phyloP scores from a whole-genome alignment of 2,888 invertebrate species.

The Microctonus aethiopoides region DNA sequence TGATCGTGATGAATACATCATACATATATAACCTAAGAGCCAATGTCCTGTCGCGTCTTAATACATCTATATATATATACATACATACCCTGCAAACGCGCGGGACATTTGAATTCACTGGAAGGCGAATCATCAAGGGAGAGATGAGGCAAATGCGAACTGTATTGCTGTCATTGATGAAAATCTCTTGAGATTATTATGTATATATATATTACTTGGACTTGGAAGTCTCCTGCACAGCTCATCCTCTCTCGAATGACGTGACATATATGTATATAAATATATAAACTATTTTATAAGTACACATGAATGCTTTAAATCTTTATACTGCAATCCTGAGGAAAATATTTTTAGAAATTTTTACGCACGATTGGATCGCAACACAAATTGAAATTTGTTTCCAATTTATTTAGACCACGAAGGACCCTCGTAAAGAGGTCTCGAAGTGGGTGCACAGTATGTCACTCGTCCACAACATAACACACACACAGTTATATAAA shows the following conservation, averaged over 20 bases:
- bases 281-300: too few relatives aligned
- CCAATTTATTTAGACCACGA: slow-evolving; percentile 58
- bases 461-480: slow-evolving; percentile 16
- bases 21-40: too few relatives aligned
- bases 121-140: slow-evolving; percentile 35
- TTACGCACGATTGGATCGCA: slow-evolving; percentile 36
- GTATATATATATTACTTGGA: too few relatives aligned
- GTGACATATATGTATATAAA: too few relatives aligned
- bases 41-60: slow-evolving; percentile 39
- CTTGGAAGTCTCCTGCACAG: too few relatives aligned
- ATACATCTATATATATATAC: slow-evolving; percentile 58
- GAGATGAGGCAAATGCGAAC: too few relatives aligned
- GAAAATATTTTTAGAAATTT: slow-evolving; percentile 35
- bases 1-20: not conserved
- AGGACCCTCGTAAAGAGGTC: slow-evolving; percentile 45
- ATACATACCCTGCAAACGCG: slow-evolving; percentile 37
- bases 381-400: slow-evolving; percentile 54
- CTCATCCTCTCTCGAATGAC: too few relatives aligned
- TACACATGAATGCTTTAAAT: not conserved
- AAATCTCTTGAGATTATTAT: slow-evolving; percentile 1
- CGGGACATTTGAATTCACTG: slow-evolving; percentile 57
- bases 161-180: too few relatives aligned
- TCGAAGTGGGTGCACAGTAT: slow-evolving; percentile 36
- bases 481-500: slow-evolving; percentile 36
- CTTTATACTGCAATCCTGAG: too few relatives aligned